phyloP scores from a whole-genome alignment of 2,113 vertebrate genomes.

The Falcunculus frontatus region DNA sequence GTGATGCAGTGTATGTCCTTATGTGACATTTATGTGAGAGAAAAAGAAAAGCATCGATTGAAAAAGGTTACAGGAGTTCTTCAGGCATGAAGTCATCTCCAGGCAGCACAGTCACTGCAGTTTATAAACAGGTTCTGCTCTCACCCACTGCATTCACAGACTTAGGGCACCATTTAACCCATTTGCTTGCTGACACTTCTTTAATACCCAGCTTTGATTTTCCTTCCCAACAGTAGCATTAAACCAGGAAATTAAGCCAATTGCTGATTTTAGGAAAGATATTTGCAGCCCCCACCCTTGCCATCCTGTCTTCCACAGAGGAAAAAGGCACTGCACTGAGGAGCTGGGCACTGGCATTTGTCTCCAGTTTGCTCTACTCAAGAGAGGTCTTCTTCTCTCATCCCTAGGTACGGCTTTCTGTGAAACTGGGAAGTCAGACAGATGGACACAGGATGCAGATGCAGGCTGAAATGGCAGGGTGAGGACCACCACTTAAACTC shows the following conservation, averaged over 20 bases:
- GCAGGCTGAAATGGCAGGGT: not conserved
- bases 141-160: not conserved
- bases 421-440: not conserved
- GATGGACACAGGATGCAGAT: not conserved
- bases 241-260: not conserved
- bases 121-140: slow-evolving; percentile 1
- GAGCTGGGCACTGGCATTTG: not conserved
- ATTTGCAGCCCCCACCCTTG: not conserved
- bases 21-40: not conserved
- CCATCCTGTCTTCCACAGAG: not conserved
- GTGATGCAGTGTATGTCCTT: not conserved
- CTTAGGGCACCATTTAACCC: not conserved
- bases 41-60: not conserved
- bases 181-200: not conserved
- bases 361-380: not conserved
- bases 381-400: accelerated
- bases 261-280: not conserved
- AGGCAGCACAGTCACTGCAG: not conserved
- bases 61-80: slow-evolving; percentile 29
- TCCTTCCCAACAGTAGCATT: not conserved
- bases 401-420: not conserved
- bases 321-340: not conserved
- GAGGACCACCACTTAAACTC: not conserved
- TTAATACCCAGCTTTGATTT: not conserved
- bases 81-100: slow-evolving; percentile 34